Evolutionary conservation across 2,113 vertebrate genomes (phyloP).

Genomic region (Bostrychus sinensis): DNA sequence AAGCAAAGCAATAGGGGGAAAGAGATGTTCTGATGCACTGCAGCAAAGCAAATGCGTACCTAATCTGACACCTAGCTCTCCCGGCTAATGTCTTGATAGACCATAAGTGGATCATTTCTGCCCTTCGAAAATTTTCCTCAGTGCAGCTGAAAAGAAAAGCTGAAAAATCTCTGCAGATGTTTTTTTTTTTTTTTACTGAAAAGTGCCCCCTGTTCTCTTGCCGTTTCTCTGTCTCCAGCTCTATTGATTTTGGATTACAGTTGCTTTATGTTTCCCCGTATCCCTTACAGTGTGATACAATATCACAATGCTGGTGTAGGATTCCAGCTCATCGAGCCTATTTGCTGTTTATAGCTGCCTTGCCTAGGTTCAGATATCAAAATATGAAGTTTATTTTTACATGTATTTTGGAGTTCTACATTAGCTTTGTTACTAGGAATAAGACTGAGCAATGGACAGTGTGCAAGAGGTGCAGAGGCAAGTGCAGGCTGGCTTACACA

Average conservation of each 20-base stretch:
- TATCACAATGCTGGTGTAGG: constrained; percentile 26
- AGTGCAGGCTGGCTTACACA: too few relatives aligned
- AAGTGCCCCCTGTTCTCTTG: constrained; percentile 39
- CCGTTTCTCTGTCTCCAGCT: constrained; percentile 54
- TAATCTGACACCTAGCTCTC: constrained; percentile 83
- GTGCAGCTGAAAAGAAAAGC: constrained; percentile 38
- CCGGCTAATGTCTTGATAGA: constrained; percentile 79
- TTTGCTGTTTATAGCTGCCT: constrained; percentile 40
- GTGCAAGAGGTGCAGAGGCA: too few relatives aligned
- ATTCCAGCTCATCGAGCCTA: constrained; percentile 52
- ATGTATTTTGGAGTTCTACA: not conserved
- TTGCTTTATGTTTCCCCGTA: constrained; percentile 55
- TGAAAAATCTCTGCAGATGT: constrained; percentile 20
- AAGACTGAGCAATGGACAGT: too few relatives aligned
- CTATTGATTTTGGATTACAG: constrained; percentile 69
- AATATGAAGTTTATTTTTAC: constrained; percentile 16
- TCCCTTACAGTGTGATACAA: constrained; percentile 36
- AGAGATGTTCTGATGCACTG: constrained; percentile 76
- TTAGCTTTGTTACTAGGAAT: not conserved
- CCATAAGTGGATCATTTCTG: constrained; percentile 70
- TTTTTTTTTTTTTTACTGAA: constrained; percentile 39
- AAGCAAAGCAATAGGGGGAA: constrained; percentile 21
- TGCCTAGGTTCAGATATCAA: constrained; percentile 33
- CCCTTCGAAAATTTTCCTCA: constrained; percentile 44
- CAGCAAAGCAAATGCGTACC: constrained; percentile 78